These are phyloP conservation scores for Gallinago undulata DNA, from an alignment of 2,113 vertebrate species.

Conservation along the genomic window DNA sequence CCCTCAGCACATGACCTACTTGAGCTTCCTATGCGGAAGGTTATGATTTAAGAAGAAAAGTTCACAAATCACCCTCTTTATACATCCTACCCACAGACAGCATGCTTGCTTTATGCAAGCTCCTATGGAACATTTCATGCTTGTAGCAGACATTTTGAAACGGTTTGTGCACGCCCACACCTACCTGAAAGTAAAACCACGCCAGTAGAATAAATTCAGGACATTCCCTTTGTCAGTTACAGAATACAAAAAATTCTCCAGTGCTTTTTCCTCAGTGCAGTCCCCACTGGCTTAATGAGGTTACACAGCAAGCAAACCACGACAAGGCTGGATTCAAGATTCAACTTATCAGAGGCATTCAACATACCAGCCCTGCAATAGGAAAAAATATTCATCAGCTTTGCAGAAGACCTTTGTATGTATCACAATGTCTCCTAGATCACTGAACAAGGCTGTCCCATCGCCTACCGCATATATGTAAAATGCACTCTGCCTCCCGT, in stretches of 20 bases:
- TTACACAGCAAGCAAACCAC: background rate
- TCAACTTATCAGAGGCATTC: background rate
- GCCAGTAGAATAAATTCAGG: background rate
- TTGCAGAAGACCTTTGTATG: background rate
- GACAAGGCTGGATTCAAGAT: background rate
- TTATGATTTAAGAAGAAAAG: constrained; percentile 20
- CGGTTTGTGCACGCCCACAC: background rate
- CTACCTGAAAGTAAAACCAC: background rate
- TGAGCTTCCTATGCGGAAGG: constrained; percentile 29
- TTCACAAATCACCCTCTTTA: background rate
- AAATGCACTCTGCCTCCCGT: fast-evolving
- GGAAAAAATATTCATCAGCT: background rate
- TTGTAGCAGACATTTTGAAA: background rate
- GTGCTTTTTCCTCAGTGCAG: background rate
- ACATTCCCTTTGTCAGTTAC: background rate
- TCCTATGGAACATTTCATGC: background rate
- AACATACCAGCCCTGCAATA: fast-evolving
- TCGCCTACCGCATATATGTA: background rate
- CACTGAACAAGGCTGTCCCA: background rate
- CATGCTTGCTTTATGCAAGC: background rate
- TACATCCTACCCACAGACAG: background rate
- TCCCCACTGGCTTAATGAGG: background rate
- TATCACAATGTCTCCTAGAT: background rate
- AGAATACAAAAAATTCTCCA: background rate
- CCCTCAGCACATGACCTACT: constrained; percentile 25